These are phyloP conservation scores for Orchesella flavescens DNA, from an alignment of 2,888 invertebrate species.

Conservation along the genomic window DNA sequence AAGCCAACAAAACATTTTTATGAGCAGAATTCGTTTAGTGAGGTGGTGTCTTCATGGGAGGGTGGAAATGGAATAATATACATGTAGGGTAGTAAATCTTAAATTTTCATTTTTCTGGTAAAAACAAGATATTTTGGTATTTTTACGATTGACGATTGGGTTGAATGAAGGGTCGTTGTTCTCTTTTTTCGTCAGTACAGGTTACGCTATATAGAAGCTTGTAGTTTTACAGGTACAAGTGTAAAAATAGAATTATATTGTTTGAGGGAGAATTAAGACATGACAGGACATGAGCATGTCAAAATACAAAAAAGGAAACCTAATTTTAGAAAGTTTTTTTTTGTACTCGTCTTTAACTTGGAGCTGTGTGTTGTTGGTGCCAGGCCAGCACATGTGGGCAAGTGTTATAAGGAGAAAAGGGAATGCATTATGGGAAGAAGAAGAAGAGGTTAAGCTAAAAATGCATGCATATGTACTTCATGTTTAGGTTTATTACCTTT, in stretches of 20 bases:
- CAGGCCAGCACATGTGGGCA: constrained; percentile 26
- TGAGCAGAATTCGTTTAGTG: too few species aligned
- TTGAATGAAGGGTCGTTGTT: too few species aligned
- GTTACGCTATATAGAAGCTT: too few species aligned
- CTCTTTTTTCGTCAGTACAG: too few species aligned
- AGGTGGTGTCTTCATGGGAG: too few species aligned
- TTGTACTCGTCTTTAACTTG: not conserved
- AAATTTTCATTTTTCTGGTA: too few species aligned
- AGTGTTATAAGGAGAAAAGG: constrained; percentile 14
- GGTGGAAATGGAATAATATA: too few species aligned
- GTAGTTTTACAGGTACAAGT: not conserved
- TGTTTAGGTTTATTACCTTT: constrained; percentile 53
- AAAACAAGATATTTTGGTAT: too few species aligned
- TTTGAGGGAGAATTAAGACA: too few species aligned
- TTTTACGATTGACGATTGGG: too few species aligned
- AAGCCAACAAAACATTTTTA: too few species aligned
- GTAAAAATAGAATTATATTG: not conserved
- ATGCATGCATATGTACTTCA: constrained; percentile 22
- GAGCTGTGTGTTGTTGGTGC: constrained; percentile 3
- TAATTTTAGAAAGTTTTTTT: constrained; percentile 9
- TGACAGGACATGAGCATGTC: not conserved
- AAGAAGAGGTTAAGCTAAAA: not conserved
- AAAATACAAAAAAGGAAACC: constrained; percentile 2
- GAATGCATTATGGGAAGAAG: not conserved
- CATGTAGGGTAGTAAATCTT: too few species aligned